Evolutionary conservation across 1,140 invertebrate species (phyloP).

Genomic region (Sitobion miscanthi): DNA sequence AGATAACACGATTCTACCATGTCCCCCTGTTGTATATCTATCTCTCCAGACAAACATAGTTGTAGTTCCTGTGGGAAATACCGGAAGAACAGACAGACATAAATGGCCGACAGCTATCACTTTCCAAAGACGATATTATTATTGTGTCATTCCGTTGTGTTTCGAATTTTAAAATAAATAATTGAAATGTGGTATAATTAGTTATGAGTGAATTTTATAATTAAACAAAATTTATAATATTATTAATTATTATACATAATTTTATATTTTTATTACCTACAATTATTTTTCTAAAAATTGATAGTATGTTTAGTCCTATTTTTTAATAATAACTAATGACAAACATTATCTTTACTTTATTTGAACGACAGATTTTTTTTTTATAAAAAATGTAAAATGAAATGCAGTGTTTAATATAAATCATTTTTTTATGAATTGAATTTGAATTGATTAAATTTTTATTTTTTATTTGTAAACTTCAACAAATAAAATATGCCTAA

Average conservation of each 20-base stretch:
- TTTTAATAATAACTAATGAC: background rate
- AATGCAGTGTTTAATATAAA: background rate
- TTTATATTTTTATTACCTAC: background rate
- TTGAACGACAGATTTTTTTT: background rate
- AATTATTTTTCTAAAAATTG: no score
- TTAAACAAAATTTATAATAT: background rate
- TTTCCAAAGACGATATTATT: background rate
- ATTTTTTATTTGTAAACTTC: background rate
- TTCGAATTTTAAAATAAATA: background rate
- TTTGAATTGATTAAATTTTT: background rate
- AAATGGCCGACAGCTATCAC: background rate
- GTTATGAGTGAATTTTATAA: background rate
- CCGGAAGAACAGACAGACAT: background rate
- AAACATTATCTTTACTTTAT: background rate
- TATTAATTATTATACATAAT: background rate
- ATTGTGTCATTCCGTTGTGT: background rate
- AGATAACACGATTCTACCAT: background rate
- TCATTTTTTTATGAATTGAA: no score
- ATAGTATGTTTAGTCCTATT: background rate
- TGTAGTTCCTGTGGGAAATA: constrained; percentile 2
- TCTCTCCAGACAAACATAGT: background rate
- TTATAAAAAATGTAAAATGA: background rate
- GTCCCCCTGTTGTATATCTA: background rate
- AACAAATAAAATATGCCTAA: background rate
- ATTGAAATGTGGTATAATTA: background rate